These are phyloP conservation scores for Centropyge bicolor DNA, from an alignment of 2,797 vertebrate genomes.

Conservation along the genomic window DNA sequence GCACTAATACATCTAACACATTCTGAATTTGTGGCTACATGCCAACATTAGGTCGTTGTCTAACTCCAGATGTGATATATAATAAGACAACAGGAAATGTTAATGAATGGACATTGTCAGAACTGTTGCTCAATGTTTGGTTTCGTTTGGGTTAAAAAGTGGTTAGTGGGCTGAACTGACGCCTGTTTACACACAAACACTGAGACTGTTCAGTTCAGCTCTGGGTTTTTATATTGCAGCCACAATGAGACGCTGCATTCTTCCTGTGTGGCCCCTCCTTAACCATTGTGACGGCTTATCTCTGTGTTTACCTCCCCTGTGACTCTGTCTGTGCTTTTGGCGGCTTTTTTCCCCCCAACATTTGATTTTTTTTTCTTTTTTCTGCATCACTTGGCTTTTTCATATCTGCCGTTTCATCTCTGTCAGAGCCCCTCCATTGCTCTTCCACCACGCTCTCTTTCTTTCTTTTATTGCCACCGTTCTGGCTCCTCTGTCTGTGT, in stretches of 20 bases:
- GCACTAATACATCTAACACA: no score
- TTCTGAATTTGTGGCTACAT: no score
- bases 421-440: background rate
- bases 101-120: no score
- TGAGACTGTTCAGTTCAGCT: background rate
- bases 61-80: no score
- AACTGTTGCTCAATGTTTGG: no score
- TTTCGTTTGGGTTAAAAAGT: no score
- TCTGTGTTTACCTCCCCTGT: constrained; percentile 14
- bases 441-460: background rate
- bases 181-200: background rate
- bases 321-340: background rate
- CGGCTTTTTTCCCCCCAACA: no score
- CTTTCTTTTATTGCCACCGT: background rate
- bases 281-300: constrained; percentile 4
- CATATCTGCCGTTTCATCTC: constrained; percentile 9
- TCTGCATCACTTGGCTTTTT: constrained; percentile 14
- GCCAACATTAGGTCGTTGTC: no score
- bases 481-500: background rate
- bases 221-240: background rate
- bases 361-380: background rate
- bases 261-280: background rate
- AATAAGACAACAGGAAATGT: no score
- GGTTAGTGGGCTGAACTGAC: background rate
- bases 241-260: background rate